phyloP scores from a whole-genome alignment of 2,113 vertebrate genomes.

The Plotosus lineatus region DNA sequence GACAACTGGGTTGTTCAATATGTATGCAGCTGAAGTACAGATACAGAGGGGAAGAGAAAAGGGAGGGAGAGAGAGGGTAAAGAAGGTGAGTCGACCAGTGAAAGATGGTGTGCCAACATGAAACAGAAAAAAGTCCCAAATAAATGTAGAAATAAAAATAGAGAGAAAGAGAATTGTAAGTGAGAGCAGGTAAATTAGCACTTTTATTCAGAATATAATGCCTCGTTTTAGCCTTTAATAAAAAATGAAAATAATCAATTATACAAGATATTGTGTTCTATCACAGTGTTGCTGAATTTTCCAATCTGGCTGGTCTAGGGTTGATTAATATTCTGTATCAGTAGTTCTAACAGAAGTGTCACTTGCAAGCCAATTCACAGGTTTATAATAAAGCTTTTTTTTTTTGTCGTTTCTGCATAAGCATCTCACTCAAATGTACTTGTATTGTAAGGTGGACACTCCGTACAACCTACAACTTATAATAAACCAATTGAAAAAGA shows the following conservation, averaged over 20 bases:
- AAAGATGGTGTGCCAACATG: background rate
- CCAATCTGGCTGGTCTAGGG: background rate
- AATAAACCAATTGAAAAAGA: background rate
- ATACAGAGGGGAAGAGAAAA: constrained; percentile 26
- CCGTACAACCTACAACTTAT: background rate
- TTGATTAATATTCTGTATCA: background rate
- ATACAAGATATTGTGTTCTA: background rate
- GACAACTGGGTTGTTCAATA: constrained; percentile 55
- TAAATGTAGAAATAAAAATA: background rate
- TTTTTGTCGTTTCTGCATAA: background rate
- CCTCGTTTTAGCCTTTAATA: background rate
- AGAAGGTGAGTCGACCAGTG: background rate
- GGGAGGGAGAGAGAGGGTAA: background rate
- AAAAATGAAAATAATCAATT: background rate
- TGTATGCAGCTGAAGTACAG: constrained; percentile 61
- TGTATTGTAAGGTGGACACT: background rate
- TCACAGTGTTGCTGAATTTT: background rate
- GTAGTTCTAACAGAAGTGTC: background rate
- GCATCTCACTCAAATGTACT: background rate
- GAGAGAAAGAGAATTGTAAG: background rate
- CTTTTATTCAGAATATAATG: background rate
- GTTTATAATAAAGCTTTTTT: background rate
- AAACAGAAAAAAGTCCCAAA: background rate
- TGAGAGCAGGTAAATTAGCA: background rate
- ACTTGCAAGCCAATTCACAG: background rate